These are phyloP conservation scores for Epirrhoe alternata DNA, from an alignment of 2,888 invertebrate species.

Conservation along the genomic window DNA sequence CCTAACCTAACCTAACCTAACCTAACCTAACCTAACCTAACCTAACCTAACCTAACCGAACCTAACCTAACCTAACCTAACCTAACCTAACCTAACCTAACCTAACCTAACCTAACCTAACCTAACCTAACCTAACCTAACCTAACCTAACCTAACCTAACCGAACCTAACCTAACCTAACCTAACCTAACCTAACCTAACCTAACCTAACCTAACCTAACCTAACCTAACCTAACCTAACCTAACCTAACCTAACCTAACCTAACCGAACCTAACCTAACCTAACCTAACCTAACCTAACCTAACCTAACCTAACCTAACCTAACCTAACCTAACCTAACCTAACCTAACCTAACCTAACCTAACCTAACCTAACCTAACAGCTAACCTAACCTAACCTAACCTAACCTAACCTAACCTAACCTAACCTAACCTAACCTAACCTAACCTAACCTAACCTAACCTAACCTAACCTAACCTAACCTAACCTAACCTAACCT, in stretches of 20 bases:
- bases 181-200: slow-evolving; percentile 23
- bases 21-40: slow-evolving; percentile 30
- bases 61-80: slow-evolving; percentile 23
- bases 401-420: slow-evolving; percentile 18
- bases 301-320: slow-evolving; percentile 23
- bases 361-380: slow-evolving; percentile 23
- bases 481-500: slow-evolving; percentile 35
- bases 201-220: slow-evolving; percentile 23
- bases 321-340: slow-evolving; percentile 23
- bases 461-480: slow-evolving; percentile 23
- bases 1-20: slow-evolving; percentile 38
- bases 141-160: slow-evolving; percentile 25
- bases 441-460: slow-evolving; percentile 26
- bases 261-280: slow-evolving; percentile 19
- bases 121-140: slow-evolving; percentile 23
- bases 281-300: slow-evolving; percentile 25
- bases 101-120: slow-evolving; percentile 23
- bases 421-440: slow-evolving; percentile 24
- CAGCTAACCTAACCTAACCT: slow-evolving; percentile 20
- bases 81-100: slow-evolving; percentile 23
- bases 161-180: slow-evolving; percentile 21
- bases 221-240: slow-evolving; percentile 31
- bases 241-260: slow-evolving; percentile 22
- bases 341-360: slow-evolving; percentile 25
- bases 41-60: slow-evolving; percentile 33